A percentile compares a stretch with the other conserved stretches of the same genome.
Conservation (phyloP, 1,140 invertebrate species). For the Cydia splendana region DNA sequence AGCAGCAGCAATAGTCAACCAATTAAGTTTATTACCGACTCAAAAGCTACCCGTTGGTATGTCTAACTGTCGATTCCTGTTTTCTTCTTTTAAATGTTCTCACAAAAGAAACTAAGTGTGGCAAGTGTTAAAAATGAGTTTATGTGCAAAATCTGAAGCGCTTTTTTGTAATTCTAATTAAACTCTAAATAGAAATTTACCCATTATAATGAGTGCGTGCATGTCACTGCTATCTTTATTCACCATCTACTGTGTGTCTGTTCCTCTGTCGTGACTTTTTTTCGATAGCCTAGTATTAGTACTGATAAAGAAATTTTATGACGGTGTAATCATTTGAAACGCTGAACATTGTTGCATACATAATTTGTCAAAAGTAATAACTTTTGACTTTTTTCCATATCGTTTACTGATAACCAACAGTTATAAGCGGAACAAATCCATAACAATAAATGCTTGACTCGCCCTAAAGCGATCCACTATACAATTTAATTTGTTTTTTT, state of each 20-base stretch:
- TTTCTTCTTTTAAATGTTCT: neutral
- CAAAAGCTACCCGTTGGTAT: too few species aligned
- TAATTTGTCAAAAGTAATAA: too few species aligned
- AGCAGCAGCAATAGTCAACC: too few species aligned
- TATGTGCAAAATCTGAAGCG: neutral
- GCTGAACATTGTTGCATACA: neutral
- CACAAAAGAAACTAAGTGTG: neutral
- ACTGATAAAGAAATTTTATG: neutral
- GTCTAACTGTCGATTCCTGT: neutral
- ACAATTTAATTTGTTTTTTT: too few species aligned
- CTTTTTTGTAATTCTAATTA: slow-evolving; percentile 3
- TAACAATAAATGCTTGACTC: too few species aligned
- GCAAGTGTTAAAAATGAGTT: neutral
- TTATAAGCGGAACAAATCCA: too few species aligned
- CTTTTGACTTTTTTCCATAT: too few species aligned
- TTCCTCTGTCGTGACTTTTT: neutral
- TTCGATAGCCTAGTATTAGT: neutral
- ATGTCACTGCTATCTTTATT: slow-evolving; percentile 1
- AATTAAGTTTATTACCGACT: too few species aligned
- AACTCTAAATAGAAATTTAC: slow-evolving; percentile 17
- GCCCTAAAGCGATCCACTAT: too few species aligned
- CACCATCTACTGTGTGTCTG: slow-evolving; percentile 9
- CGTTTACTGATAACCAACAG: too few species aligned
- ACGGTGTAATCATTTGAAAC: neutral
- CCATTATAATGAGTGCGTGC: slow-evolving; percentile 13